Percentiles rank a stretch among this genome's conserved stretches.
Conservation (phyloP, 1,140 invertebrate genomes). For the Zaprionus gabonicus region DNA sequence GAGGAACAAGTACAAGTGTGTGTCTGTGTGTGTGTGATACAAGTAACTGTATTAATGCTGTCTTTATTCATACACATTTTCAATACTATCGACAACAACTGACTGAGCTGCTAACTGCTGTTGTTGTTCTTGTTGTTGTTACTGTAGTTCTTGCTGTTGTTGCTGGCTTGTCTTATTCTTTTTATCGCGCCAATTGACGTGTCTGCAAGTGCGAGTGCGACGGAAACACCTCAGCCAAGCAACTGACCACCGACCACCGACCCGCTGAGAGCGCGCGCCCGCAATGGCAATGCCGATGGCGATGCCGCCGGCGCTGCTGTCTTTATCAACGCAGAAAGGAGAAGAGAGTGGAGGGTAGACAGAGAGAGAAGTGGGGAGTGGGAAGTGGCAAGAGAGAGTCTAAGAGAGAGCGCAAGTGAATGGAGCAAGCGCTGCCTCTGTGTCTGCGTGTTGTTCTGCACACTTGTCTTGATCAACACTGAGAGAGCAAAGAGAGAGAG, state of each 20-base stretch:
- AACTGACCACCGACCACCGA: conserved; percentile 58
- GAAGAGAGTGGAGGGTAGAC: neutral
- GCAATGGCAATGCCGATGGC: conserved; percentile 31
- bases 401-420: conserved; percentile 18
- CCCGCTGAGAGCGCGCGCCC: conserved; percentile 34
- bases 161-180: conserved; percentile 8
- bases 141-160: conserved; percentile 7
- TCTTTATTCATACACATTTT: conserved; percentile 11
- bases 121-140: conserved; percentile 19
- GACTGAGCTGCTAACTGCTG: neutral
- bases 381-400: neutral
- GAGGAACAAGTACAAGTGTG: neutral
- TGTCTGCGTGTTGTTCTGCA: conserved; percentile 15
- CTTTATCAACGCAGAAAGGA: conserved; percentile 37
- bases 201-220: conserved; percentile 26
- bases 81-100: conserved; percentile 42
- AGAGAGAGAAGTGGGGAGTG: conserved; percentile 7
- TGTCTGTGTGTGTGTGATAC: conserved; percentile 8
- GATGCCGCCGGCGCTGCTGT: neutral
- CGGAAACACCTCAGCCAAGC: conserved; percentile 60
- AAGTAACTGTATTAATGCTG: conserved; percentile 36
- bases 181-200: conserved; percentile 47
- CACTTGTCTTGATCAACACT: neutral
- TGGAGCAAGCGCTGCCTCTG: conserved; percentile 12
- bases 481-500: conserved; percentile 13